phyloP scores from a whole-genome alignment of 2,113 vertebrate species.

The Eonycteris spelaea region DNA sequence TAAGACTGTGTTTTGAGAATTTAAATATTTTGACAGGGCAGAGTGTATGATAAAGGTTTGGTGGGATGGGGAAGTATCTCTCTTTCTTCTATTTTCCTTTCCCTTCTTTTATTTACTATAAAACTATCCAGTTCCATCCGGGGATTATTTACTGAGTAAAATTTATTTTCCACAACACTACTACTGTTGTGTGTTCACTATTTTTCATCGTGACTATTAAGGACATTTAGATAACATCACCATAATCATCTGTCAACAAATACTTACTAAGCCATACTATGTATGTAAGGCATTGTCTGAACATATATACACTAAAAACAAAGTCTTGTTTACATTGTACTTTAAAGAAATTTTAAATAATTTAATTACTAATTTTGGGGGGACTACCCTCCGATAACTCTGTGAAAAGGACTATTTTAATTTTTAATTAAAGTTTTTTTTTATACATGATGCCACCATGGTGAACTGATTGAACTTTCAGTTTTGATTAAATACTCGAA shows the following conservation, averaged over 20 bases:
- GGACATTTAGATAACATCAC: slow-evolving; percentile 21
- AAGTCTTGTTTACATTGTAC: not conserved
- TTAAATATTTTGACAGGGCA: not conserved
- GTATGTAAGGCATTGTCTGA: not conserved
- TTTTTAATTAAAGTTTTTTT: not conserved
- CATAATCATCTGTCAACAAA: slow-evolving; percentile 33
- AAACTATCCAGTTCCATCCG: not conserved
- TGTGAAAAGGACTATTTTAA: not conserved
- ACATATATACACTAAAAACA: slow-evolving; percentile 12
- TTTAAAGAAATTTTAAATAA: slow-evolving; percentile 10
- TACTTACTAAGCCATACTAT: not conserved
- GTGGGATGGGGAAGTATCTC: not conserved
- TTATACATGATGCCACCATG: not conserved
- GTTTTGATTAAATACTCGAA: not conserved
- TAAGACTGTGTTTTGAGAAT: not conserved
- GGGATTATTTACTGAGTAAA: not conserved
- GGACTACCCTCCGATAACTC: not conserved
- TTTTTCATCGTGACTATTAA: slow-evolving; percentile 45
- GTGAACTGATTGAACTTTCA: not conserved
- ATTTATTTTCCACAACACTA: not conserved
- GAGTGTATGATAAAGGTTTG: not conserved
- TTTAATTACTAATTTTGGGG: not conserved
- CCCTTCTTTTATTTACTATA: not conserved
- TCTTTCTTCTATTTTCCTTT: not conserved
- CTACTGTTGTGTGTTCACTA: not conserved